Conservation (phyloP, 2,888 invertebrate genomes). For the Apodemia mormo region DNA sequence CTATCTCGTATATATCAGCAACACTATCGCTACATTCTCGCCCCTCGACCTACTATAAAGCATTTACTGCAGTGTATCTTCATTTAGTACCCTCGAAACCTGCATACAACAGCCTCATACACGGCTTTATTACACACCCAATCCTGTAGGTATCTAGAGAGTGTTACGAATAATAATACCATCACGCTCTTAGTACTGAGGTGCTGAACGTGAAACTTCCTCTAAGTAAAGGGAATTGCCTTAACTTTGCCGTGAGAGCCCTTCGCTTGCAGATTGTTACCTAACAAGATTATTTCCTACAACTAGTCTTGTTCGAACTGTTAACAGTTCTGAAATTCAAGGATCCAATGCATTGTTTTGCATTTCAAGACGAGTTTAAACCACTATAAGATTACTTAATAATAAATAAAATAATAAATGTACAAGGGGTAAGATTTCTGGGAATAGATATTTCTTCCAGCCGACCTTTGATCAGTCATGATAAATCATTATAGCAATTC, state of each 20-base stretch:
- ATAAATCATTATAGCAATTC: too few relatives aligned
- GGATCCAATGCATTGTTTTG: slow-evolving; percentile 39
- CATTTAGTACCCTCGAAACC: slow-evolving; percentile 5
- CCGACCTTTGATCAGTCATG: too few relatives aligned
- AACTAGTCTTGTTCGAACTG: slow-evolving; percentile 59
- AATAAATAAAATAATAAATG: too few relatives aligned
- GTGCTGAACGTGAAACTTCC: slow-evolving; percentile 44
- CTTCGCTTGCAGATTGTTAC: slow-evolving; percentile 63
- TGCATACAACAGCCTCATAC: slow-evolving; percentile 8
- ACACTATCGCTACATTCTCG: background rate
- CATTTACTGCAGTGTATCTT: slow-evolving; percentile 5
- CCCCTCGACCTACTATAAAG: background rate
- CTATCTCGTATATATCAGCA: background rate
- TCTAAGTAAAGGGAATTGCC: slow-evolving; percentile 64
- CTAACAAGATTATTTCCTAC: slow-evolving; percentile 68
- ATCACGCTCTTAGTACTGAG: slow-evolving; percentile 38
- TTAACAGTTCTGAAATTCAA: slow-evolving; percentile 55
- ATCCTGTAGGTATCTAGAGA: background rate
- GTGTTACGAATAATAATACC: slow-evolving; percentile 36
- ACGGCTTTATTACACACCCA: slow-evolving; percentile 4
- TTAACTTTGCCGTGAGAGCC: slow-evolving; percentile 57
- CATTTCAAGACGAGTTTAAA: slow-evolving; percentile 32
- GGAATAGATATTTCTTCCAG: too few relatives aligned
- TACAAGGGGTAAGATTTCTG: too few relatives aligned
- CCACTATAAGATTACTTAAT: background rate